Evolutionary conservation across 1,140 invertebrate species (phyloP).

Genomic region (Dendroctonus ponderosae): DNA sequence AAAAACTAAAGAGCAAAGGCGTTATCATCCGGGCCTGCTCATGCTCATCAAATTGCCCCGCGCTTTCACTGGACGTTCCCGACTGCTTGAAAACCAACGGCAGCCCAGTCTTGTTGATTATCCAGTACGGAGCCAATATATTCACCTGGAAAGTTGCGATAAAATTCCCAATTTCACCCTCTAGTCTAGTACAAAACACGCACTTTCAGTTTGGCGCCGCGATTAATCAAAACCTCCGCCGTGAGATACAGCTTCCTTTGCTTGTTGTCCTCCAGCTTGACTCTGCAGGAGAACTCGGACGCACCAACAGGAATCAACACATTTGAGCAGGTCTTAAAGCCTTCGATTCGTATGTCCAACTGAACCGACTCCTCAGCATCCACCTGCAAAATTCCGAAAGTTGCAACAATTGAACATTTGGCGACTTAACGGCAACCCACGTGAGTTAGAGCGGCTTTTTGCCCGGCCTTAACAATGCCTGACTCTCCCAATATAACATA

Average conservation of each 20-base stretch:
- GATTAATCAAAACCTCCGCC: slow-evolving; percentile 50
- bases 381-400: slow-evolving; percentile 46
- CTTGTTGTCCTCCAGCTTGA: slow-evolving; percentile 69
- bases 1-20: slow-evolving; percentile 92
- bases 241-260: slow-evolving; percentile 74
- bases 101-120: slow-evolving; percentile 92
- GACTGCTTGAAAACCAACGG: slow-evolving; percentile 94
- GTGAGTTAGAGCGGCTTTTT: slow-evolving; percentile 39
- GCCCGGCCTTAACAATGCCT: slow-evolving; percentile 61
- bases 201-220: slow-evolving; percentile 52
- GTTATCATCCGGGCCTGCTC: slow-evolving; percentile 88
- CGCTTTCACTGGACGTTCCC: slow-evolving; percentile 72
- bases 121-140: slow-evolving; percentile 88
- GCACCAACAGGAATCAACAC: slow-evolving; percentile 57
- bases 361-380: slow-evolving; percentile 70
- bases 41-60: slow-evolving; percentile 93
- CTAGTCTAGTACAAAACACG: not conserved
- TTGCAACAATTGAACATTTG: not conserved
- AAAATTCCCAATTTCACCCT: not conserved
- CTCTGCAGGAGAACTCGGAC: slow-evolving; percentile 51
- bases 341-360: slow-evolving; percentile 75
- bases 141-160: slow-evolving; percentile 61
- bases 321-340: slow-evolving; percentile 67
- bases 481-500: slow-evolving; percentile 58
- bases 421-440: slow-evolving; percentile 31